These are phyloP conservation scores for Esperia sulphurella DNA, from an alignment of 2,888 invertebrate species.

Conservation along the genomic window DNA sequence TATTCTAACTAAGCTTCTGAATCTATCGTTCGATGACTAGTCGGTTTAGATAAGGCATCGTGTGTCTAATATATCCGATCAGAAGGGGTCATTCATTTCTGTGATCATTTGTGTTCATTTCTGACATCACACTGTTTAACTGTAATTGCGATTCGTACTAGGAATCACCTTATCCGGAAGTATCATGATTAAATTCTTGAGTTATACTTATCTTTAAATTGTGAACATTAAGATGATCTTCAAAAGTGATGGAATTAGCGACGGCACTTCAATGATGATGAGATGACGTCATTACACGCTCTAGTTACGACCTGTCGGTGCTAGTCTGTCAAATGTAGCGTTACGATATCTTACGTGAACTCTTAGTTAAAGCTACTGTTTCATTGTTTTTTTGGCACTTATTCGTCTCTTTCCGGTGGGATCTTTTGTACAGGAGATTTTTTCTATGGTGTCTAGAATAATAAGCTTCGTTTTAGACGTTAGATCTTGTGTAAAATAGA, in stretches of 20 bases:
- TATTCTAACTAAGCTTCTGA: slow-evolving; percentile 13
- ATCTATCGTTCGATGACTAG: slow-evolving; percentile 8
- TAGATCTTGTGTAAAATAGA: no score
- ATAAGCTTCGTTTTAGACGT: no score
- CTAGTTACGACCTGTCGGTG: slow-evolving; percentile 60
- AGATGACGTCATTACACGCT: slow-evolving; percentile 60
- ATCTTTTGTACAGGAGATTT: not conserved
- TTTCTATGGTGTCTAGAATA: no score
- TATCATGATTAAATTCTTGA: not conserved
- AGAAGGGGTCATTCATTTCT: not conserved
- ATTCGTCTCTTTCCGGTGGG: slow-evolving; percentile 27
- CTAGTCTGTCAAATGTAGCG: slow-evolving; percentile 41
- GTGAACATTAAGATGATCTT: slow-evolving; percentile 3
- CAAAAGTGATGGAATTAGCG: slow-evolving; percentile 9
- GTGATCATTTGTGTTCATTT: not conserved
- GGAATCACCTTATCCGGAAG: not conserved
- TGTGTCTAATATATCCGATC: not conserved
- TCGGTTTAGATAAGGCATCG: not conserved
- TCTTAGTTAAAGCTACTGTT: slow-evolving; percentile 25
- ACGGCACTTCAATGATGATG: slow-evolving; percentile 40
- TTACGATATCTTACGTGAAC: slow-evolving; percentile 39
- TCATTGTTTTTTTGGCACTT: slow-evolving; percentile 50
- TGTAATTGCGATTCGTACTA: not conserved
- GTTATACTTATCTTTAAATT: not conserved
- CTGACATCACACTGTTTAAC: not conserved